Evolutionary conservation across 1,140 invertebrate genomes (phyloP).

Genomic region (Aphis gossypii): DNA sequence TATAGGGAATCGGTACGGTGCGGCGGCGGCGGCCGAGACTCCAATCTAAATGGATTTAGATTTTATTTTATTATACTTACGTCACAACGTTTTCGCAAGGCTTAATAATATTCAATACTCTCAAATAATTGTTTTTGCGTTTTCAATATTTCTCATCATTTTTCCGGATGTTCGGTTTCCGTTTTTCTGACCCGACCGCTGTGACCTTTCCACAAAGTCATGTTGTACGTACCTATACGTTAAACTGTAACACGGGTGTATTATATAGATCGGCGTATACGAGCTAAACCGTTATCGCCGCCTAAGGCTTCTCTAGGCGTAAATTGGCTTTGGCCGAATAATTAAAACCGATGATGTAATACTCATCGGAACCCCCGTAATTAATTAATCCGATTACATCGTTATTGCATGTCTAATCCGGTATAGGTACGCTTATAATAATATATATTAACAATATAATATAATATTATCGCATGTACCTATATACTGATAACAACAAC

Average conservation of each 20-base stretch:
- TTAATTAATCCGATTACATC: constrained; percentile 51
- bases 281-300: not conserved
- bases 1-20: constrained; percentile 13
- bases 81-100: not conserved
- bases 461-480: not conserved
- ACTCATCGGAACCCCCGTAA: constrained; percentile 2
- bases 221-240: not conserved
- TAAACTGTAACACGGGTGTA: too few species aligned
- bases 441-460: not conserved
- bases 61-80: not conserved
- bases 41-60: constrained; percentile 37
- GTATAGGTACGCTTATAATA: not conserved
- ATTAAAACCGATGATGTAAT: constrained; percentile 53
- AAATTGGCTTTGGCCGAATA: constrained; percentile 51
- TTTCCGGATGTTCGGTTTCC: not conserved
- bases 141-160: not conserved
- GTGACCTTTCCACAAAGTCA: not conserved
- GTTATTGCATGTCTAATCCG: constrained; percentile 27
- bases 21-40: not conserved
- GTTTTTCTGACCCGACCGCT: not conserved
- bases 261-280: not conserved
- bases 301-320: constrained; percentile 43
- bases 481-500: not conserved
- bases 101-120: not conserved
- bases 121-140: not conserved